Conservation (phyloP, 2,797 vertebrate species). For the Rhyacichthys aspro region DNA sequence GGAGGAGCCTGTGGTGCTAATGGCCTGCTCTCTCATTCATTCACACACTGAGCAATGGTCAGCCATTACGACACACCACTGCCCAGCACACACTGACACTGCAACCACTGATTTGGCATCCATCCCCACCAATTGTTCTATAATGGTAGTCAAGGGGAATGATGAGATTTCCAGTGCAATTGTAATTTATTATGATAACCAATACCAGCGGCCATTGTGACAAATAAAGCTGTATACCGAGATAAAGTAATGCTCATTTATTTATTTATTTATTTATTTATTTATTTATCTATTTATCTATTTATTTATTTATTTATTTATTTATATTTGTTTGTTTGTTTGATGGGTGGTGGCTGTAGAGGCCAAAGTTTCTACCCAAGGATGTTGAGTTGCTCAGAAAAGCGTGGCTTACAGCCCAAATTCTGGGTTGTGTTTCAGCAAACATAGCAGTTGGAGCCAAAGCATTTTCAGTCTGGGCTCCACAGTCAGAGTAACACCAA, state of each 20-base stretch:
- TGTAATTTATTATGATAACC: conserved; percentile 38
- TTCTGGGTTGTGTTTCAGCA: too few relatives aligned
- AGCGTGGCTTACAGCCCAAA: too few relatives aligned
- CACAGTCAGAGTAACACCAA: too few relatives aligned
- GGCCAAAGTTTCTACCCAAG: too few relatives aligned
- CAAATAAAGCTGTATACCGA: conserved; percentile 29
- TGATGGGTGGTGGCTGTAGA: too few relatives aligned
- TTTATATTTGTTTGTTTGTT: too few relatives aligned
- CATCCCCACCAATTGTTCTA: conserved; percentile 40
- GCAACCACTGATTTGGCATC: conserved; percentile 37
- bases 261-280: too few relatives aligned
- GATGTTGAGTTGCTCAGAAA: too few relatives aligned
- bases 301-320: too few relatives aligned
- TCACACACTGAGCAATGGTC: conserved; percentile 60
- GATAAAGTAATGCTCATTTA: conserved; percentile 16
- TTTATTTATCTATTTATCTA: too few relatives aligned
- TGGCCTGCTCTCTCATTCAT: conserved; percentile 60
- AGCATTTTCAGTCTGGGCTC: too few relatives aligned
- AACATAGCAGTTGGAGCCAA: too few relatives aligned
- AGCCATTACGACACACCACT: conserved; percentile 62
- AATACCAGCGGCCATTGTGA: conserved; percentile 12
- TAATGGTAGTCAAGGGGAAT: conserved; percentile 48
- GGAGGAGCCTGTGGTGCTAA: conserved; percentile 63
- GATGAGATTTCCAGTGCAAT: conserved; percentile 30
- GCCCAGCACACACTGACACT: conserved; percentile 48